Evolutionary conservation across 2,113 vertebrate species (phyloP).

Genomic region (Percopsis transmontana): DNA sequence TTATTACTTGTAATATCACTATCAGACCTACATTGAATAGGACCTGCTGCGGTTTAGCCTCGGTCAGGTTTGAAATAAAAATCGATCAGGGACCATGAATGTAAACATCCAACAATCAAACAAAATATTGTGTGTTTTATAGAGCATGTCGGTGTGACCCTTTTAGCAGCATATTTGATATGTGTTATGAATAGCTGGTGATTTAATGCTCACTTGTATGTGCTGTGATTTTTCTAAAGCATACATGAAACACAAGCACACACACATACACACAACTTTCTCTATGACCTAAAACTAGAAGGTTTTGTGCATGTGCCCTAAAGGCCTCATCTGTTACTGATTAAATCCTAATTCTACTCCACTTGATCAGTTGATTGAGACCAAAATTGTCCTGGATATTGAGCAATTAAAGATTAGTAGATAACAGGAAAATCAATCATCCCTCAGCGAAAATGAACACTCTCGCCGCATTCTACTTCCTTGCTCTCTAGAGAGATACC

Average conservation of each 20-base stretch:
- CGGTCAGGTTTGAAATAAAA: constrained; percentile 30
- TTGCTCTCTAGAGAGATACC: background rate
- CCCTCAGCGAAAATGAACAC: constrained; percentile 52
- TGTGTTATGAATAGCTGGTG: constrained; percentile 6
- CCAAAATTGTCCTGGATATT: constrained; percentile 65
- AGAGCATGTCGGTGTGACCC: background rate
- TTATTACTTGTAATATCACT: constrained; percentile 38
- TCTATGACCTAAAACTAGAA: background rate
- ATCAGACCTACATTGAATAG: constrained; percentile 27
- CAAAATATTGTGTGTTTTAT: constrained; percentile 11
- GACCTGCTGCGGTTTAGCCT: constrained; percentile 26
- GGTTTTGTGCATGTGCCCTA: constrained; percentile 25
- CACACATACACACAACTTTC: background rate
- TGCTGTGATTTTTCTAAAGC: too few relatives aligned
- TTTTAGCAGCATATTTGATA: constrained; percentile 16
- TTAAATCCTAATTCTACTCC: constrained; percentile 59
- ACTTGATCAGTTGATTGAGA: constrained; percentile 64
- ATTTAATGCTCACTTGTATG: constrained; percentile 1
- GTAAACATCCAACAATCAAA: constrained; percentile 5
- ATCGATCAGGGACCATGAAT: constrained; percentile 1
- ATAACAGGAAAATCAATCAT: constrained; percentile 62
- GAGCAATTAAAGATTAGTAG: constrained; percentile 73
- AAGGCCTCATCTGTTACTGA: constrained; percentile 67
- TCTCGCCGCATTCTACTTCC: background rate
- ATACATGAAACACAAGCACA: background rate